Evolutionary conservation across 2,888 invertebrate genomes (phyloP).

Genomic region (Aleiodes alternator): DNA sequence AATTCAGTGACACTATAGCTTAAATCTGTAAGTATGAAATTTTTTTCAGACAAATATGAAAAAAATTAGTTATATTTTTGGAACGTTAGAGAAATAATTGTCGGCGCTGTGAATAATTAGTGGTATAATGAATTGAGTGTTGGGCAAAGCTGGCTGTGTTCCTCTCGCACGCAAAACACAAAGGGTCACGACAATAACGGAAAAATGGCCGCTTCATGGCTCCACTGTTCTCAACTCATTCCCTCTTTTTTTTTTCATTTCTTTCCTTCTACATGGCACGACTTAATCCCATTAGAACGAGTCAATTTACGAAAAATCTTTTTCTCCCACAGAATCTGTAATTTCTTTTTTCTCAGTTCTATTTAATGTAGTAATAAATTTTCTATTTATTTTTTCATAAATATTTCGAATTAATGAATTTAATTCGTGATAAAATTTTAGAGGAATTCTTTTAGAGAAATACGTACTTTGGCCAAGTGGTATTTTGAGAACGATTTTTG

Average conservation of each 20-base stretch:
- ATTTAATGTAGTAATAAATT: too few species aligned
- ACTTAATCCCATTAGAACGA: slow-evolving; percentile 52
- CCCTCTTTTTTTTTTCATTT: slow-evolving; percentile 15
- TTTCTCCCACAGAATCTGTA: too few species aligned
- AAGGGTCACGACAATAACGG: slow-evolving; percentile 65
- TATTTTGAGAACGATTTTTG: slow-evolving; percentile 74
- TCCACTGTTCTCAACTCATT: slow-evolving; percentile 70
- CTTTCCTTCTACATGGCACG: slow-evolving; percentile 25
- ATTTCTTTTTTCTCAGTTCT: too few species aligned
- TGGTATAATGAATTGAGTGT: slow-evolving; percentile 75
- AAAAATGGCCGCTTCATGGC: slow-evolving; percentile 65
- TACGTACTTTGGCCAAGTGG: slow-evolving; percentile 51
- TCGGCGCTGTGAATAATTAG: slow-evolving; percentile 74
- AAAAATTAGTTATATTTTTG: slow-evolving; percentile 59
- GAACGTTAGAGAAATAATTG: slow-evolving; percentile 49
- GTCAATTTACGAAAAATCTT: slow-evolving; percentile 51
- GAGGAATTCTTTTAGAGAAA: slow-evolving; percentile 1
- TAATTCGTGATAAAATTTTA: too few species aligned
- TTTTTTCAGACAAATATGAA: background rate
- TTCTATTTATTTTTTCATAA: too few species aligned
- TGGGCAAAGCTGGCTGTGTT: slow-evolving; percentile 71
- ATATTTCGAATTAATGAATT: too few species aligned
- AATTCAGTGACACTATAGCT: too few species aligned
- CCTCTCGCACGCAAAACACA: slow-evolving; percentile 68
- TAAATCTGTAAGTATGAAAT: too few species aligned